phyloP scores from a whole-genome alignment of 2,113 vertebrate genomes.

The Paradoxurus hermaphroditus region DNA sequence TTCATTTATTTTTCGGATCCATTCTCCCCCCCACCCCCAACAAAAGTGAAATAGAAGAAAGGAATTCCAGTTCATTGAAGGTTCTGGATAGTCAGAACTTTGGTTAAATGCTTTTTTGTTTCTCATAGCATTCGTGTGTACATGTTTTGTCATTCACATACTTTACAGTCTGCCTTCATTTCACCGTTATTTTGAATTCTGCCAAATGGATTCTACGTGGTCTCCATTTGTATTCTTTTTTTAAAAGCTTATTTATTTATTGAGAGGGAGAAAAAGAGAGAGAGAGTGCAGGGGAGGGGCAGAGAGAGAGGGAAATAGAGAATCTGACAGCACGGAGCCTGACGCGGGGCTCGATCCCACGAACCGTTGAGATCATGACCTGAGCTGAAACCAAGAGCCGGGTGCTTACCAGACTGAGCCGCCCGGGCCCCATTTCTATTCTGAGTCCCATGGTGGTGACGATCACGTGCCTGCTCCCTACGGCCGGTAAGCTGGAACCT shows the following conservation, averaged over 20 bases:
- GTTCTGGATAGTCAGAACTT: neutral
- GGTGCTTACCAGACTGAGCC: no score
- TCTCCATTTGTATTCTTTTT: no score
- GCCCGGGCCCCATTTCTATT: neutral
- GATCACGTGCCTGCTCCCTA: neutral
- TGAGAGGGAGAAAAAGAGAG: no score
- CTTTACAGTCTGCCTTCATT: neutral
- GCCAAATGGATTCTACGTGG: neutral
- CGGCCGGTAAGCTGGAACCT: rapidly evolving
- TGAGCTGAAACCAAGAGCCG: no score
- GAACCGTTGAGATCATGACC: no score
- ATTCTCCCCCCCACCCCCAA: neutral
- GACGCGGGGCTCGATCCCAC: no score
- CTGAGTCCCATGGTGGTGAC: rapidly evolving
- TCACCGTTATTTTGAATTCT: neutral
- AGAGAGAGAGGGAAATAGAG: no score
- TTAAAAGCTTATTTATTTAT: no score
- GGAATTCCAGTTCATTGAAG: neutral
- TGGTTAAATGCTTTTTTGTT: neutral
- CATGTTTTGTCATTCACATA: neutral
- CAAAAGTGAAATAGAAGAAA: neutral
- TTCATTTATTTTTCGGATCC: neutral
- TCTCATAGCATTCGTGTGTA: neutral
- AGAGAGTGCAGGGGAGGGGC: no score
- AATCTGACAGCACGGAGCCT: no score